Conservation (phyloP, 2,797 vertebrate species). For the Hippopotamyrus pictus region DNA sequence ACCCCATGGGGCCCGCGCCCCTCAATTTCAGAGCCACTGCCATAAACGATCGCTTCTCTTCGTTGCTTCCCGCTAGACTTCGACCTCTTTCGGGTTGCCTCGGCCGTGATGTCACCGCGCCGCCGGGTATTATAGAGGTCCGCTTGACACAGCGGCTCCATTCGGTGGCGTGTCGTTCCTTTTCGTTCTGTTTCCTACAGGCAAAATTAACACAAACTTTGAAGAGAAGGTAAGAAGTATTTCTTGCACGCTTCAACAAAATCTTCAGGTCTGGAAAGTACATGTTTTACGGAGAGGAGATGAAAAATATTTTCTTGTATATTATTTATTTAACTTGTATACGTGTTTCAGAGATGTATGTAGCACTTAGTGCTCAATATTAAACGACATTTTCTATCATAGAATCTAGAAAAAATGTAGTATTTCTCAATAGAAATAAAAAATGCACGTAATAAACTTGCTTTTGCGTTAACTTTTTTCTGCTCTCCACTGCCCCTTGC, state of each 20-base stretch:
- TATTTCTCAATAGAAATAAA: not conserved
- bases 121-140: constrained; percentile 12
- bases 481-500: not conserved
- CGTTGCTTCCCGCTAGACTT: constrained; percentile 23
- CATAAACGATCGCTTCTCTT: not conserved
- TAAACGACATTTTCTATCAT: not conserved
- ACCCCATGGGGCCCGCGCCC: not conserved
- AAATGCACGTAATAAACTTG: not conserved
- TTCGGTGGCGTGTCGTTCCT: constrained; percentile 19
- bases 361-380: not conserved
- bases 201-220: not conserved
- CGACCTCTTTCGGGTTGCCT: constrained; percentile 36
- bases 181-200: constrained; percentile 12
- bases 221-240: constrained; percentile 29
- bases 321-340: not conserved
- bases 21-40: not conserved
- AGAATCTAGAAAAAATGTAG: not conserved
- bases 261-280: not conserved
- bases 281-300: not conserved
- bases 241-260: not conserved
- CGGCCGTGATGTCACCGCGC: constrained; percentile 39
- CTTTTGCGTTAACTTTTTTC: not conserved
- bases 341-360: not conserved
- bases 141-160: constrained; percentile 17
- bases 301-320: not conserved